Evolutionary conservation across 2,113 vertebrate genomes (phyloP).

Genomic region (Serilophus lunatus): DNA sequence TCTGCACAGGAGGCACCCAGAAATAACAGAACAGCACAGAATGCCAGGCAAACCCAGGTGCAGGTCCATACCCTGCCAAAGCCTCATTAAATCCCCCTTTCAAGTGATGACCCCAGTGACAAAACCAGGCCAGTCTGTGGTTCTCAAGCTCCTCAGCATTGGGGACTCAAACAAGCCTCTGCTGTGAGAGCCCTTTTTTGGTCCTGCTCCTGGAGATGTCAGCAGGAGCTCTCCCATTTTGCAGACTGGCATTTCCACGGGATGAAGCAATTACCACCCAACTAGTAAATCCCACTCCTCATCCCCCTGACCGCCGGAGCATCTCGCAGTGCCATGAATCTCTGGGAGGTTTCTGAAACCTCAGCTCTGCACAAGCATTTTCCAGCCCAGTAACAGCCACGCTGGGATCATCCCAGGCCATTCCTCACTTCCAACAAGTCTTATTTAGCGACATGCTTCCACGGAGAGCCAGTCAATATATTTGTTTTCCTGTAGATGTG

Average conservation of each 20-base stretch:
- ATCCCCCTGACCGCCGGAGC: not conserved
- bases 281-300: not conserved
- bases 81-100: rapidly evolving
- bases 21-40: rapidly evolving
- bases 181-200: rapidly evolving
- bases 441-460: not conserved
- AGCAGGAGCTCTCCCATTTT: not conserved
- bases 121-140: not conserved
- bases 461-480: not conserved
- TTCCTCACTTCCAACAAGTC: not conserved
- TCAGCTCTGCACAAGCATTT: not conserved
- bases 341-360: not conserved
- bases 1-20: not conserved
- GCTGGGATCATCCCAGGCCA: not conserved
- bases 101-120: rapidly evolving
- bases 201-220: not conserved
- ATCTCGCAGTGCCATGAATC: rapidly evolving
- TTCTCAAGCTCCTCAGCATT: not conserved
- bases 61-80: not conserved
- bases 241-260: not conserved
- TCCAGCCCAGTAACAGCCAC: not conserved
- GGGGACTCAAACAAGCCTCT: rapidly evolving
- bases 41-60: rapidly evolving
- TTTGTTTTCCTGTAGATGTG: not conserved
- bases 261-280: not conserved